Conservation (phyloP, 2,797 vertebrate species). For the Philypnodon macrostomus region DNA sequence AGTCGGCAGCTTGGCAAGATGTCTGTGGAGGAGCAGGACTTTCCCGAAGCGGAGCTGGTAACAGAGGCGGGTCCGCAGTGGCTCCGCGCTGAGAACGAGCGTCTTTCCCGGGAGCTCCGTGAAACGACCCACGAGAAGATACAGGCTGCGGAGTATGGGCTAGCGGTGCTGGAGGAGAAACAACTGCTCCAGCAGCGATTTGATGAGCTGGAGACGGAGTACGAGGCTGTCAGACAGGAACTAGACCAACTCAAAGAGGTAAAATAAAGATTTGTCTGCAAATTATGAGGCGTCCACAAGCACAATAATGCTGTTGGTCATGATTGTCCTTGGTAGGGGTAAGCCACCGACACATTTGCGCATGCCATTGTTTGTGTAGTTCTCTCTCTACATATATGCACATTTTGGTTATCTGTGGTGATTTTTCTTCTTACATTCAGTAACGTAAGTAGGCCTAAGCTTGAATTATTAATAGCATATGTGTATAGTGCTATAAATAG, state of each 20-base stretch:
- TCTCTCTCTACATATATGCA: too few species aligned
- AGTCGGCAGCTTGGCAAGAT: constrained; percentile 69
- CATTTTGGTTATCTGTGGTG: too few species aligned
- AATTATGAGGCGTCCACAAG: too few species aligned
- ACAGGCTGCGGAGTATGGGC: constrained; percentile 95
- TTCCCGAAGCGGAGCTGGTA: constrained; percentile 83
- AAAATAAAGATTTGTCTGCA: constrained; percentile 16
- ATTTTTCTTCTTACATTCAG: too few species aligned
- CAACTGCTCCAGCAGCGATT: constrained; percentile 91
- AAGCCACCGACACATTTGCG: too few species aligned
- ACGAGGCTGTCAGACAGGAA: constrained; percentile 87
- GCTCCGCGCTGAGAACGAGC: constrained; percentile 85
- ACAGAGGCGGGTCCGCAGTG: constrained; percentile 85
- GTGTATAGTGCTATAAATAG: too few species aligned
- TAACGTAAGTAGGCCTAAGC: too few species aligned
- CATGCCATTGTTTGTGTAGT: too few species aligned
- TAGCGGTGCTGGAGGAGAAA: constrained; percentile 96
- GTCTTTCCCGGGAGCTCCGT: constrained; percentile 87
- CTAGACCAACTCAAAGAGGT: constrained; percentile 96
- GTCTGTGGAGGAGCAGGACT: constrained; percentile 86
- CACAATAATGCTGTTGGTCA: too few species aligned
- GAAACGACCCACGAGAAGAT: constrained; percentile 96
- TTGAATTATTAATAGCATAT: too few species aligned
- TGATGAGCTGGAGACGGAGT: constrained; percentile 90
- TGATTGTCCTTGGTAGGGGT: too few species aligned